Evolutionary conservation across 2,888 invertebrate genomes (phyloP).

Genomic region (Crepidodera aurea): DNA sequence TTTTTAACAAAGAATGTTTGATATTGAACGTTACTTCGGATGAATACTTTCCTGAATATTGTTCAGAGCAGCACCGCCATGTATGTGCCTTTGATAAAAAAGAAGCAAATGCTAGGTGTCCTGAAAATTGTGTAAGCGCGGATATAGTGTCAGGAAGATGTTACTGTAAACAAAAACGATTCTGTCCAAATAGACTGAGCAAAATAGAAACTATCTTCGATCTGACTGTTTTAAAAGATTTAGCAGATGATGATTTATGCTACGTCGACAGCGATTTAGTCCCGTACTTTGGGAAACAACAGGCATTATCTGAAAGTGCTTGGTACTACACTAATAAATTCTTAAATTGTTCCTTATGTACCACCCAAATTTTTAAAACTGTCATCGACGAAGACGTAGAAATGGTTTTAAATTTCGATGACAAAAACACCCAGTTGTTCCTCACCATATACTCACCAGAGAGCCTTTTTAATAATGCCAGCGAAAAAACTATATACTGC

Average conservation of each 20-base stretch:
- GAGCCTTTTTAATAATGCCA: conserved; percentile 64
- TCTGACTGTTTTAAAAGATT: conserved; percentile 36
- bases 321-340: conserved; percentile 34
- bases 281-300: not conserved
- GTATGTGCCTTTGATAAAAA: conserved; percentile 35
- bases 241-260: conserved; percentile 40
- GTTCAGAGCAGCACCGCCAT: conserved; percentile 33
- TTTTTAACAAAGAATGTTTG: conserved; percentile 42
- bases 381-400: conserved; percentile 9
- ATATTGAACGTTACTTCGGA: conserved; percentile 26
- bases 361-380: conserved; percentile 7
- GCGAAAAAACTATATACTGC: conserved; percentile 66
- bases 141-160: conserved; percentile 42
- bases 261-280: conserved; percentile 29
- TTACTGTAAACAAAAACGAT: conserved; percentile 41
- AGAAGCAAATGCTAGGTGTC: conserved; percentile 41
- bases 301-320: conserved; percentile 28
- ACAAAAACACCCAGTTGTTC: conserved; percentile 40
- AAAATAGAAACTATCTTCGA: conserved; percentile 33
- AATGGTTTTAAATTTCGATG: conserved; percentile 49
- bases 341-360: conserved; percentile 44
- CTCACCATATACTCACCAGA: conserved; percentile 67
- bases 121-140: conserved; percentile 40
- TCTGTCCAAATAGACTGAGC: conserved; percentile 10
- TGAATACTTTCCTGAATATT: conserved; percentile 37